Evolutionary conservation across 2,888 invertebrate species (phyloP).

Genomic region (Xestoiulus laeticollis): DNA sequence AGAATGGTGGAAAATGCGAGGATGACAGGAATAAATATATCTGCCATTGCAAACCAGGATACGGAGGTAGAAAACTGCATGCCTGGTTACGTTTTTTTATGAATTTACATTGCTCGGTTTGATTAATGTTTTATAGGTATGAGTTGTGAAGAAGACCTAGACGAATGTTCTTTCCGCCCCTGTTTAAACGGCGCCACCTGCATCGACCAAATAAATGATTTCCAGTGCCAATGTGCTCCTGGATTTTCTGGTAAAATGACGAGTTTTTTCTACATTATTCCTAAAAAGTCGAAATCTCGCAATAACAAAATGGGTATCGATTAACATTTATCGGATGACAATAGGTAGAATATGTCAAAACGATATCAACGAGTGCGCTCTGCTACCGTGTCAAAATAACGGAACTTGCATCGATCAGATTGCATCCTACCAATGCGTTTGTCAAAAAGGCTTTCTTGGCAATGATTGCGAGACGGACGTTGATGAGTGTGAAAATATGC

Average conservation of each 20-base stretch:
- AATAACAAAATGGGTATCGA: neutral
- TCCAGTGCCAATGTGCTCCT: constrained; percentile 69
- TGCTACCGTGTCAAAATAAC: constrained; percentile 69
- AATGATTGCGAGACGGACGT: constrained; percentile 59
- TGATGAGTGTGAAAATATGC: constrained; percentile 60
- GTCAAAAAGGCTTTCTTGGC: constrained; percentile 60
- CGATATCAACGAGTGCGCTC: constrained; percentile 70
- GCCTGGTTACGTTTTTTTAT: neutral
- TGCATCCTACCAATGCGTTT: constrained; percentile 60
- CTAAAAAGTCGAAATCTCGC: no score
- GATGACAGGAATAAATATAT: constrained; percentile 59
- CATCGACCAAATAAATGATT: constrained; percentile 59
- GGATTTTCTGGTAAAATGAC: constrained; percentile 68
- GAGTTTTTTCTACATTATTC: no score
- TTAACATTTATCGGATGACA: neutral
- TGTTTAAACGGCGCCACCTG: constrained; percentile 64
- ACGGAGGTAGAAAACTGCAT: constrained; percentile 57
- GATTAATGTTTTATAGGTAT: constrained; percentile 55
- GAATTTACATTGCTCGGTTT: neutral
- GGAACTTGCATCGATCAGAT: constrained; percentile 63
- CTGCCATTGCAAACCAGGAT: constrained; percentile 61
- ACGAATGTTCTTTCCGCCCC: constrained; percentile 65
- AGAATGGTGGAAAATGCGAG: constrained; percentile 66
- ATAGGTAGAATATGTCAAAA: constrained; percentile 67
- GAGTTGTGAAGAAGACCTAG: constrained; percentile 66